These are phyloP conservation scores for Brassicogethes aeneus DNA, from an alignment of 2,888 invertebrate species.

Conservation along the genomic window DNA sequence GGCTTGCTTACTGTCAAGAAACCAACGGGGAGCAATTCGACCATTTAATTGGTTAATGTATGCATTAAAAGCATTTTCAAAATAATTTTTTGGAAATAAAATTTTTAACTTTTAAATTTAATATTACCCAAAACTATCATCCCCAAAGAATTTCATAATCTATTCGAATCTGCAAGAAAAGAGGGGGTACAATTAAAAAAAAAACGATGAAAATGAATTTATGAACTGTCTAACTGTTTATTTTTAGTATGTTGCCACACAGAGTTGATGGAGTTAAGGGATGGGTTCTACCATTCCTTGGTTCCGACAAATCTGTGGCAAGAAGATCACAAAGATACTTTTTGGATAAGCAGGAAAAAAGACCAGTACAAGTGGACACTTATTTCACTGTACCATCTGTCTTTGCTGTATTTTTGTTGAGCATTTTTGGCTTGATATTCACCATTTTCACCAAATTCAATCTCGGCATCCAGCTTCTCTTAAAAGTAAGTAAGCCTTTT, in stretches of 20 bases:
- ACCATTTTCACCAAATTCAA: slow-evolving; percentile 39
- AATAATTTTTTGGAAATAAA: no score
- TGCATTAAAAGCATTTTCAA: no score
- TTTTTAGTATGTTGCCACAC: slow-evolving; percentile 20
- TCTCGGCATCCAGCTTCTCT: slow-evolving; percentile 54
- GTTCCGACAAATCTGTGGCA: slow-evolving; percentile 77
- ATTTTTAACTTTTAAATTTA: no score
- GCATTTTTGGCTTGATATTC: slow-evolving; percentile 54
- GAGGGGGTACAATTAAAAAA: no score
- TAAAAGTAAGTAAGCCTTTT: slow-evolving; percentile 43
- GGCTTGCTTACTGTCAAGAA: no score
- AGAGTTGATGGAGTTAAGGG: slow-evolving; percentile 20
- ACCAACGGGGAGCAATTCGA: no score
- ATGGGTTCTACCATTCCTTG: slow-evolving; percentile 55
- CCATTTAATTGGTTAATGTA: no score
- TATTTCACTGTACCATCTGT: slow-evolving; percentile 51
- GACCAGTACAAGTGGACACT: slow-evolving; percentile 71
- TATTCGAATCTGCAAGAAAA: no score
- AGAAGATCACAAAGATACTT: slow-evolving; percentile 71
- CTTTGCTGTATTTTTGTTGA: slow-evolving; percentile 41
- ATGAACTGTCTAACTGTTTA: no score
- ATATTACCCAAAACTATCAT: no score
- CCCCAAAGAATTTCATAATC: no score
- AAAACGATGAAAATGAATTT: no score
- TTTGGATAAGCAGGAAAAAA: slow-evolving; percentile 53